Evolutionary conservation across 2,797 vertebrate genomes (phyloP), one percentile per base, ranked within the genome.

Genomic region (Leuciscus waleckii): DNA sequence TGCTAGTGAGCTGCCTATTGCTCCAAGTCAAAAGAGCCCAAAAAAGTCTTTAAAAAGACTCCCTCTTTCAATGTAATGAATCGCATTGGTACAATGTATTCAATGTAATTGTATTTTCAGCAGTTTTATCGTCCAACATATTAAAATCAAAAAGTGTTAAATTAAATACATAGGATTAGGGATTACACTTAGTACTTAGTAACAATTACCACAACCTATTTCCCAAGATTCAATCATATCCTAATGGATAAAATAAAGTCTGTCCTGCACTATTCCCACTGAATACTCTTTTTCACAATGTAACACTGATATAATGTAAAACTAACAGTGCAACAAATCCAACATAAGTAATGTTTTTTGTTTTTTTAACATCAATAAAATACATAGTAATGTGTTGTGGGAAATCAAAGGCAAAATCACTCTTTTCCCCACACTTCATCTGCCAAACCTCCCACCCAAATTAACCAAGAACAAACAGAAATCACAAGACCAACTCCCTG

Each of bases 401-500:
- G 7, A 35, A 46, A n/a, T 37, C 78, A 9, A 21, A 49, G 13
- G 29, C 51, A 76, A 83, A 67, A 11, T 21, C 13, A 46, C 5
- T 0, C 17, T 29, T 58, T 81, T 58, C 54, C 69, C 56, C 19
- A n/a, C 19, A 26, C 29, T 49, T 74, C 2, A 16, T 19, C 32
- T 29, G 29, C 58, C 81, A 76, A 83, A 83, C 16, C 26, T 65
- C 16, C 41, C 41, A 49, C 23, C 46, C 61, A 41, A 71, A 1
- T 43, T 10, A 16, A 43, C 71, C 41, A 43, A 41, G 39, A 82
- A 32, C 23, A 63, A 78, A 73, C 26, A 26, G 9, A 84, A 74
- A n/a, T 54, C 23, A 35, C 29, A 79, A 75, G 26, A 74, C 37
- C 54, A 56, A 56, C 81, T 71, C 68, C 67, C 63, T 29, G 19